These are phyloP conservation scores for Tauraco erythrolophus DNA, from an alignment of 2,113 vertebrate genomes.

Conservation along the genomic window DNA sequence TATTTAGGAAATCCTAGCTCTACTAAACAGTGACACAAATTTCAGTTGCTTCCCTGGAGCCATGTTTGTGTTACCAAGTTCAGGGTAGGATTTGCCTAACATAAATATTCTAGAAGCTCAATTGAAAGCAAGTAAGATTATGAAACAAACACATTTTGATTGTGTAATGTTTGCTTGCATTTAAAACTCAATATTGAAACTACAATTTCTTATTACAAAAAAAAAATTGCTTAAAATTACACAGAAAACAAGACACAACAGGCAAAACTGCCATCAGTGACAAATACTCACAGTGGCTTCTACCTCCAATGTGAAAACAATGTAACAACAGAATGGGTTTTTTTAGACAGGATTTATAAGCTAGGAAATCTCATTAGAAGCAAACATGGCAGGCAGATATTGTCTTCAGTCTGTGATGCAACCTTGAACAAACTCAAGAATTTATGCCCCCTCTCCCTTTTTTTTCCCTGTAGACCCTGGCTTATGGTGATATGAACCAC, in stretches of 20 bases:
- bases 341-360: not conserved
- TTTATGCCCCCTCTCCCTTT: not conserved
- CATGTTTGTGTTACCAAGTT: not conserved
- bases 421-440: not conserved
- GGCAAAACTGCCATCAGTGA: not conserved
- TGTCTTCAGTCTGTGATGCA: not conserved
- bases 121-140: not conserved
- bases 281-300: not conserved
- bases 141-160: not conserved
- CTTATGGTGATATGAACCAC: conserved; percentile 99
- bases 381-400: not conserved
- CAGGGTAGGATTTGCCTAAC: not conserved
- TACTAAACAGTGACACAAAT: not conserved
- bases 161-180: not conserved
- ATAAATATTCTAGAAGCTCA: not conserved
- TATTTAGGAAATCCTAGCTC: not conserved
- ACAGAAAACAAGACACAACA: not conserved
- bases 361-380: not conserved
- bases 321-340: not conserved
- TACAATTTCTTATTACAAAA: not conserved
- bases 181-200: not conserved
- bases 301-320: not conserved
- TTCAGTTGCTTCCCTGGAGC: not conserved
- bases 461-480: conserved; percentile 85
- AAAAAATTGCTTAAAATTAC: not conserved